A percentile compares a stretch with the other conserved stretches of the same genome.
phyloP scores from a whole-genome alignment of 2,113 vertebrate species.

The Athene noctua region DNA sequence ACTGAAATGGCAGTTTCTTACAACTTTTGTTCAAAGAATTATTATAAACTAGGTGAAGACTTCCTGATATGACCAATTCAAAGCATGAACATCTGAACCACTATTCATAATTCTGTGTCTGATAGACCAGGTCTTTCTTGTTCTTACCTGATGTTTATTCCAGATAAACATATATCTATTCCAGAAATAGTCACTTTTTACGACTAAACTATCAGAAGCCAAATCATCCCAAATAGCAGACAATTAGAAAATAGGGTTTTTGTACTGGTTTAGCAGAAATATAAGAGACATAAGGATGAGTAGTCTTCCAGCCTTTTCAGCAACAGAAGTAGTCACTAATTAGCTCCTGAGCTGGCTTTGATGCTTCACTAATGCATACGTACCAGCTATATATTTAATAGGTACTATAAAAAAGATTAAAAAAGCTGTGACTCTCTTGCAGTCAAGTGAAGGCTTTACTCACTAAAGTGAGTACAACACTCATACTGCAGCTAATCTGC shows the following conservation, averaged over 20 bases:
- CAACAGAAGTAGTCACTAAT: background rate
- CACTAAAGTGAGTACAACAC: background rate
- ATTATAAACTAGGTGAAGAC: background rate
- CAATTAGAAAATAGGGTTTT: background rate
- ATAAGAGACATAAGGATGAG: background rate
- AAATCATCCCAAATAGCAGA: background rate
- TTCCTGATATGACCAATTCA: background rate
- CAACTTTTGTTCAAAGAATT: background rate
- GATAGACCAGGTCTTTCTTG: background rate
- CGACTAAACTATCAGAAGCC: background rate
- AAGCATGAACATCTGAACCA: background rate
- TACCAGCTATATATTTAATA: background rate
- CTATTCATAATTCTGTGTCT: background rate
- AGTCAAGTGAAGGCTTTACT: background rate
- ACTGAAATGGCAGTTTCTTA: background rate
- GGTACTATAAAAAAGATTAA: background rate
- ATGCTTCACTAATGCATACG: background rate
- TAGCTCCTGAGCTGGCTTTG: background rate
- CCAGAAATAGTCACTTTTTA: background rate
- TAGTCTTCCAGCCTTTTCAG: background rate
- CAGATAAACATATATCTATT: background rate
- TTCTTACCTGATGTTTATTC: background rate
- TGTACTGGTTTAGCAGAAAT: background rate
- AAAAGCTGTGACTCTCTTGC: background rate
- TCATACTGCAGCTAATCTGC: background rate